Conservation (phyloP, 23 tunicate genomes). For the Halocynthia roretzi region DNA sequence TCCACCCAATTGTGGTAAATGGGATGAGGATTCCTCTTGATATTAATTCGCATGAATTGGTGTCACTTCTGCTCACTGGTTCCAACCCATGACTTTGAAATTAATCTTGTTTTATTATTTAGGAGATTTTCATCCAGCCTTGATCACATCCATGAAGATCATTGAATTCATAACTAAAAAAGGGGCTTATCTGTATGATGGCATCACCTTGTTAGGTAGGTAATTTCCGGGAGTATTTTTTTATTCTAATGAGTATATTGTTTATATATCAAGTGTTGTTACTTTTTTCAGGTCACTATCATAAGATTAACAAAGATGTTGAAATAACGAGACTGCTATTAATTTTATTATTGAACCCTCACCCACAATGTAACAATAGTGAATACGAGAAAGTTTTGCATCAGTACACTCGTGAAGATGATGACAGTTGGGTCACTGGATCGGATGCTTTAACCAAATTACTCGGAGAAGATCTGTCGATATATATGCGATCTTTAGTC, state of each 20-base stretch:
- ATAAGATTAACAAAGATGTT: background rate
- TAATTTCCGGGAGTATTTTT: background rate
- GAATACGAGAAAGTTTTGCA: constrained; percentile 12
- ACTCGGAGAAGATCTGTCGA: constrained; percentile 31
- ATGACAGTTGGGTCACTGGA: constrained; percentile 16
- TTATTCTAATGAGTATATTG: background rate
- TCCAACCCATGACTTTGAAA: too few species aligned
- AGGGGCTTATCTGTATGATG: constrained; percentile 38
- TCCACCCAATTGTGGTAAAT: too few species aligned
- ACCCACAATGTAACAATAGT: background rate
- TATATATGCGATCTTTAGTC: constrained; percentile 44
- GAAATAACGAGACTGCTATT: constrained; percentile 9
- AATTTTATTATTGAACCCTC: constrained; percentile 2
- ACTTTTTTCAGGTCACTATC: background rate
- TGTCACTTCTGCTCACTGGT: too few species aligned
- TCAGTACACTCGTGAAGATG: constrained; percentile 13
- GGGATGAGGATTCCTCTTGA: too few species aligned
- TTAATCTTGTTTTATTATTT: background rate
- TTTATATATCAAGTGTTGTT: background rate
- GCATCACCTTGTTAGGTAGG: constrained; percentile 32
- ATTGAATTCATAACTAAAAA: constrained; percentile 24
- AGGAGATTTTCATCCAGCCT: constrained; percentile 17
- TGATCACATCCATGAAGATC: constrained; percentile 21
- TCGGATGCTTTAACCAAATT: constrained; percentile 12
- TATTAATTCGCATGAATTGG: too few species aligned